Evolutionary conservation across 1,140 invertebrate genomes (phyloP), one percentile per base, ranked within the genome.

Genomic region (Drosophila subpulchrella): DNA sequence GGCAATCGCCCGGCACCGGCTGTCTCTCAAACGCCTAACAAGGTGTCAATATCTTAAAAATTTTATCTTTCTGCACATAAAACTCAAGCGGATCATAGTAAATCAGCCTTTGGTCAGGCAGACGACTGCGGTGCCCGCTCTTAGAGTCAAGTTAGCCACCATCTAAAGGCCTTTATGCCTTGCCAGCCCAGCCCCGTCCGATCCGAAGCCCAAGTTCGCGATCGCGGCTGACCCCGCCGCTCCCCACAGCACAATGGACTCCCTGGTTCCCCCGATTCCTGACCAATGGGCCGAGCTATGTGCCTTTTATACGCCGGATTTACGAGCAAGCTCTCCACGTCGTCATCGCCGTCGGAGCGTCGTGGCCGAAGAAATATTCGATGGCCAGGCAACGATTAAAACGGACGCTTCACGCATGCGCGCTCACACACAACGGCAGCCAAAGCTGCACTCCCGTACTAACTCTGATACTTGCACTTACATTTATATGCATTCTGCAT

Each of bases 41-140:
- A 90, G 86, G 86, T 90, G 86, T 91, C 88, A 90, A 86, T 90
- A 90, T 90, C 86, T 83, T 81, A 82, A 86, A 86, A 90, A 90
- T 90, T 75, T 90, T 90, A 90, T 90, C 86, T 86, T 80, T 90
- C 82, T 83, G 86, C 82, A 86, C 88, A 90, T 90, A 86, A 90
- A 90, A 90, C 86, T 90, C 82, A 76, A 82, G 76, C 88, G 88
- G 82, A 88, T 90, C 82, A 90, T 86, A 83, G 82, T 90, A 90
- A 90, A 90, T 91, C 88, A 90, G 86, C 78, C 81, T 86, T 90
- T 90, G 81, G 84, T 83, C 42, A 71, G 81, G 77, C 73, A 84
- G 79, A 66, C 79, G 70, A 58, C 61, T 41, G 38, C 60, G 30
- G 42, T 61, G 55, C 78, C 46, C 54, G 41, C 54, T 66, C 63